Percentiles rank a stretch among this genome's conserved stretches.
Conservation (phyloP, 2,113 vertebrate genomes). For the Entosphenus tridentatus region DNA sequence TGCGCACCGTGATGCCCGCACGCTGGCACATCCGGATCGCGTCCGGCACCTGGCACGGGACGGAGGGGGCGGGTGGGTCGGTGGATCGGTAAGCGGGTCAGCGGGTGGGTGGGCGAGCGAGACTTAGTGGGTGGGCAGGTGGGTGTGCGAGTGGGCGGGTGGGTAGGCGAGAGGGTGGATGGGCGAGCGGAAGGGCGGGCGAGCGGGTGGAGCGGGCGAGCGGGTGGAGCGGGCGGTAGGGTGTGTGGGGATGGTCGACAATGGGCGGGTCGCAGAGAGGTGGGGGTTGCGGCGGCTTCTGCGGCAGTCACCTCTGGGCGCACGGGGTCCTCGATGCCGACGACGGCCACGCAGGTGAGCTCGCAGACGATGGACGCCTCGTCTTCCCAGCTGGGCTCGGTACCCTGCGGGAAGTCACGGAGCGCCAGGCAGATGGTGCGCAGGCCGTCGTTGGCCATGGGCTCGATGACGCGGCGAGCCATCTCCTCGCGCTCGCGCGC, state of each 20-base stretch:
- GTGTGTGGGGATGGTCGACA: too few species aligned
- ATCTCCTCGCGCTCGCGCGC: slow-evolving; percentile 68
- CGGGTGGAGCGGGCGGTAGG: too few species aligned
- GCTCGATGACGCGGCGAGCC: slow-evolving; percentile 69
- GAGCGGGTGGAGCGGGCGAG: too few species aligned
- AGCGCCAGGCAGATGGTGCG: slow-evolving; percentile 77
- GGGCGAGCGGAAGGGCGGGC: too few species aligned
- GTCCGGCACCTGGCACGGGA: slow-evolving; percentile 37
- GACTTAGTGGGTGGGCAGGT: too few species aligned
- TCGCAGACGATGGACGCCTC: slow-evolving; percentile 56
- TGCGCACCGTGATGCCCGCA: slow-evolving; percentile 61
- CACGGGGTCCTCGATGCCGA: slow-evolving; percentile 90
- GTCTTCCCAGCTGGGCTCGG: slow-evolving; percentile 52
- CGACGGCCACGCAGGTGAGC: slow-evolving; percentile 58
- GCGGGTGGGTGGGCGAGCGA: too few species aligned
- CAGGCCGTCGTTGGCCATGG: slow-evolving; percentile 74
- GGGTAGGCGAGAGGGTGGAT: too few species aligned
- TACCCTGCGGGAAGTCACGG: slow-evolving; percentile 37
- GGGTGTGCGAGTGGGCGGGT: too few species aligned
- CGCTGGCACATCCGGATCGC: slow-evolving; percentile 68
- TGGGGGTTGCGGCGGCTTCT: too few species aligned
- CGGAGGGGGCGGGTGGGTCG: too few species aligned
- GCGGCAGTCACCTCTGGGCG: slow-evolving; percentile 47
- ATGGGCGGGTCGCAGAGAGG: too few species aligned
- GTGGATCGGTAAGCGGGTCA: too few species aligned